Base-by-base conservation (phyloP, 2,888 invertebrate genomes). In the Stratiomys singularior region DNA sequence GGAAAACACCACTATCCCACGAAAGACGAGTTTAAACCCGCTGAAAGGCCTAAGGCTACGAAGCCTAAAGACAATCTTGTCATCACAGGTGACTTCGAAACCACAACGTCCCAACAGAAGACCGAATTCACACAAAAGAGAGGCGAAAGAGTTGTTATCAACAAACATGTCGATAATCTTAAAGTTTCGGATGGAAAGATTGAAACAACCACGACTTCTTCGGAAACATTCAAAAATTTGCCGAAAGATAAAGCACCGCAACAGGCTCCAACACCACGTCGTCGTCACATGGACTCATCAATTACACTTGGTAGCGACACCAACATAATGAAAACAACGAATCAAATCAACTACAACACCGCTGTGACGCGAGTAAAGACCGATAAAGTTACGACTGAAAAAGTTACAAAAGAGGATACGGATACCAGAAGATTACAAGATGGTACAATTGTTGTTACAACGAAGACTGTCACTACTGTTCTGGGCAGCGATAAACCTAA, bases 201-300 rank as follows among this genome's bases (percentile, higher is more conserved):
- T 85, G 90, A 90, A 78, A 88, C 87, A 78, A 89, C 87, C 82
- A 90, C 88, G 80, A 90, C 89, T 77, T 90, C 81, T 67, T 86
- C 88, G 58, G 90, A 90, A 82, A 88, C 88, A 37, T 89, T 89
- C 81, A 88, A 89, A 82, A 85, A 89, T 44, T 87, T 88, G 63
- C 88, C 86, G 46, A 89, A 58, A 13, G 69, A 64, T 88, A 37
- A 89, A 89, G 58, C 60, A 52, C 52, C 72, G 1, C 52, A 63
- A 13, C 60, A 74, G n/a, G 74, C 74, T 47, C 77, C 66, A 7
- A 87, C 89, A 21, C 90, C 90, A 78, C 90, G 89, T 76, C 87
- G 90, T 81, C 89, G 88, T 18, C 90, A 93, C 82, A 90, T 91
- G 85, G 92, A 93, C 85, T 93, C 93, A 0, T 91, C 91, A 78